phyloP scores from a whole-genome alignment of 2,113 vertebrate species.

The Rhinolophus ferrumequinum region DNA sequence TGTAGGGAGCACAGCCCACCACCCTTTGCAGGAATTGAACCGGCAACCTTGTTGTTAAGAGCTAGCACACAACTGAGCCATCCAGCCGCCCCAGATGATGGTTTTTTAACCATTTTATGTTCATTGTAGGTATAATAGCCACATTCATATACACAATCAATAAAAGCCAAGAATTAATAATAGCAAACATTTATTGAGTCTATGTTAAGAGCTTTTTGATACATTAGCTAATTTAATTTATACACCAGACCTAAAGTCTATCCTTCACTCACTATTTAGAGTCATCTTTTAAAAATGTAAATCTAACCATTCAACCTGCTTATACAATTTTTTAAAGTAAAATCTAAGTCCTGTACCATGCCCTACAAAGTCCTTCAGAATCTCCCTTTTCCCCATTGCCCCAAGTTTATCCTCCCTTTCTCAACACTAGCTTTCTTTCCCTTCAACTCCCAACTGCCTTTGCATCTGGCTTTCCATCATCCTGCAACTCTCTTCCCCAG shows the following conservation, averaged over 20 bases:
- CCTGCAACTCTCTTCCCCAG: not conserved
- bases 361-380: not conserved
- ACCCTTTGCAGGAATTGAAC: too few relatives aligned
- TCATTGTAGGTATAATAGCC: not conserved
- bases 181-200: not conserved
- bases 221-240: conserved; percentile 12
- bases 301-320: not conserved
- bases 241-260: not conserved
- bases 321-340: not conserved
- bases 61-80: too few relatives aligned
- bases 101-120: not conserved
- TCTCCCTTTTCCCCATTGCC: not conserved
- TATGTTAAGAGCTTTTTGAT: not conserved
- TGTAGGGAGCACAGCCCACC: too few relatives aligned
- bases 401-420: not conserved
- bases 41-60: too few relatives aligned
- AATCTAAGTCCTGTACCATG: not conserved
- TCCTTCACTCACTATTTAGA: not conserved
- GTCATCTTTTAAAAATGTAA: not conserved
- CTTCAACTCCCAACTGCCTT: not conserved
- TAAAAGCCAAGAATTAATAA: not conserved
- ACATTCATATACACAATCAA: not conserved
- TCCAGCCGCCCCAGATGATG: too few relatives aligned
- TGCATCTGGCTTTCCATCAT: not conserved
- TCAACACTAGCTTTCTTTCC: not conserved